A percentile compares a stretch with the other conserved stretches of the same genome.
Conservation (phyloP, 2,888 invertebrate species). For the Aquatica leii region DNA sequence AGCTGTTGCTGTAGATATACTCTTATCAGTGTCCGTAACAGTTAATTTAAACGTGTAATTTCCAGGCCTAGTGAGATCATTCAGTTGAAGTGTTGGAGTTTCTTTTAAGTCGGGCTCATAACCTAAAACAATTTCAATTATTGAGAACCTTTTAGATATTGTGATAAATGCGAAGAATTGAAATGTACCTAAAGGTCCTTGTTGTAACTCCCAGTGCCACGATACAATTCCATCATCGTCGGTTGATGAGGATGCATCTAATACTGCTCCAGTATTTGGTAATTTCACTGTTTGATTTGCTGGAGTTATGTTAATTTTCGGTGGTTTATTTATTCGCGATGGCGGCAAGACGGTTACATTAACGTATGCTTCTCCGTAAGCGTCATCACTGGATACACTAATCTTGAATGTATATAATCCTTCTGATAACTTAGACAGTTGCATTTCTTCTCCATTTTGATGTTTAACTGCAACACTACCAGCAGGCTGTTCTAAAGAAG, state of each 20-base stretch:
- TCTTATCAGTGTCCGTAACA: constrained; percentile 90
- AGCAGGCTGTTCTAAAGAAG: constrained; percentile 82
- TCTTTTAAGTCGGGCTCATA: constrained; percentile 83
- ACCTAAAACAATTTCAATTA: constrained; percentile 58
- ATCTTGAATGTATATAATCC: constrained; percentile 90
- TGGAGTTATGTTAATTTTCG: constrained; percentile 86
- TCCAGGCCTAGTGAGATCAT: constrained; percentile 84
- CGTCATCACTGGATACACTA: constrained; percentile 79
- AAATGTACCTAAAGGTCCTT: constrained; percentile 75
- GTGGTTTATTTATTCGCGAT: constrained; percentile 82
- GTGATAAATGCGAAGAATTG: too few relatives aligned
- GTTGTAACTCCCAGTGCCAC: constrained; percentile 93
- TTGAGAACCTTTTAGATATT: too few relatives aligned
- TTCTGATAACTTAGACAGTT: constrained; percentile 82
- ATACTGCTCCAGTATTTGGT: constrained; percentile 88
- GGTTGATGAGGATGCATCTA: constrained; percentile 75
- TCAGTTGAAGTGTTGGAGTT: constrained; percentile 82
- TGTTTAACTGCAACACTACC: constrained; percentile 77
- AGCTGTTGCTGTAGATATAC: constrained; percentile 84
- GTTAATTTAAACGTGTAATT: constrained; percentile 91
- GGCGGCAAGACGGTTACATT: constrained; percentile 91
- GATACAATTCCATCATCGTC: constrained; percentile 86
- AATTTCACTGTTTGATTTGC: constrained; percentile 85
- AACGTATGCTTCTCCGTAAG: constrained; percentile 83
- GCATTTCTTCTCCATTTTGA: constrained; percentile 84